Evolutionary conservation across 2,797 vertebrate genomes (phyloP).

Genomic region (Propithecus deckenii): DNA sequence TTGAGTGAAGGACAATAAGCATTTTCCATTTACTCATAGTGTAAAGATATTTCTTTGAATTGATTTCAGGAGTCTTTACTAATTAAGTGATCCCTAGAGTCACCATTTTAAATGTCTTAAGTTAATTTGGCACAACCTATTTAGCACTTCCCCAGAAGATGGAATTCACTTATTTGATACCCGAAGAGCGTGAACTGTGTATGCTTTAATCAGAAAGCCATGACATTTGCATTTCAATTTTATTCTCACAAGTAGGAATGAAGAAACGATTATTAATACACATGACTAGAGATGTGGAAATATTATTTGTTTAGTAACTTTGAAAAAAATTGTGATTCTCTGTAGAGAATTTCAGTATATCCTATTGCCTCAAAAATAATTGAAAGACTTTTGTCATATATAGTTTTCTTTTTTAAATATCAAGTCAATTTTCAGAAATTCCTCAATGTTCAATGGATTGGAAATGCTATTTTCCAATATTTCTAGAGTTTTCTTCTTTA

Average conservation of each 20-base stretch:
- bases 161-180: background rate
- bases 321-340: background rate
- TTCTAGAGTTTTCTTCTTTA: background rate
- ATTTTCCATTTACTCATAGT: background rate
- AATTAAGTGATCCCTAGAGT: conserved; percentile 30
- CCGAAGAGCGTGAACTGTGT: background rate
- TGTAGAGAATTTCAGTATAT: background rate
- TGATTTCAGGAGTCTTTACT: background rate
- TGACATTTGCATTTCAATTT: conserved; percentile 47
- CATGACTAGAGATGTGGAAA: background rate
- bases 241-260: background rate
- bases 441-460: background rate
- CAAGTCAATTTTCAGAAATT: background rate
- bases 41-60: background rate
- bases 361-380: background rate
- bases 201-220: conserved; percentile 26
- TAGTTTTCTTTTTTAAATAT: background rate
- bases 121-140: conserved; percentile 10
- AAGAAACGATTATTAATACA: conserved; percentile 12
- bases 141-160: background rate
- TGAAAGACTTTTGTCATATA: background rate
- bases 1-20: background rate
- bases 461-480: background rate
- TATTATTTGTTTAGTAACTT: conserved; percentile 8
- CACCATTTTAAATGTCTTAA: background rate